Evolutionary conservation across 2,797 vertebrate species (phyloP), one percentile per base, ranked within the genome.

Genomic region (Margarornis squamiger): DNA sequence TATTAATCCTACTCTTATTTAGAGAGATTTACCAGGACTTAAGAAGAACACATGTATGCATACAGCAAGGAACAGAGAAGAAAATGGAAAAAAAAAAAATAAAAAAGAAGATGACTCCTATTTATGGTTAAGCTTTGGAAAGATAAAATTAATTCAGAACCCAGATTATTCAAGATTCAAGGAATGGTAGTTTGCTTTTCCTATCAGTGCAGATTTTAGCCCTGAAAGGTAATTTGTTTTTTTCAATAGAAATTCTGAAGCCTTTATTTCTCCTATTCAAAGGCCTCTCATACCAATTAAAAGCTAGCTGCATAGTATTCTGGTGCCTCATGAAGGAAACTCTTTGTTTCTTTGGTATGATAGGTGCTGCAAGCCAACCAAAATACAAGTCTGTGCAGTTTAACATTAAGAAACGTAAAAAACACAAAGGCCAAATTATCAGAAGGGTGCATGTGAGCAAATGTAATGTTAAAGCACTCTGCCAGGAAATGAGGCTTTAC

Each of bases 1-100:
- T 92, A 88, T 95, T 97, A 97, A 97, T 93, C 95, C 79, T 90
- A 85, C 58, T 81, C 79, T 91, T 96, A 96, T 95, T 95, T 90
- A 95, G 73, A 92, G 75, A 95, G 90, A 75, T 94, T 97, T 95
- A 78, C 68, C 38, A 65, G 77, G 94, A 80, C 62, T 94, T 95
- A 91, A 95, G 82, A 96, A 88, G 76, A 85, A 86, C 90, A 86
- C 85, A 92, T 84, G 79, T 90, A 95, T 0, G 14, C 68, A 78
- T 88, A 81, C 88, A 94, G 93, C 94, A 91, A 82, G 95, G 54
- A 94, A 72, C 38, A 86, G 82, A 72, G 32, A 88, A 91, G 72
- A 88, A 88, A 83, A 59, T 4, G 23, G 30, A 68, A 85, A 86
- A 84, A 86, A 73, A 87, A 41, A 41, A 41, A 41, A 39, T 14